Base-by-base conservation (phyloP, 2,888 invertebrate genomes). In the Bombylius major region DNA sequence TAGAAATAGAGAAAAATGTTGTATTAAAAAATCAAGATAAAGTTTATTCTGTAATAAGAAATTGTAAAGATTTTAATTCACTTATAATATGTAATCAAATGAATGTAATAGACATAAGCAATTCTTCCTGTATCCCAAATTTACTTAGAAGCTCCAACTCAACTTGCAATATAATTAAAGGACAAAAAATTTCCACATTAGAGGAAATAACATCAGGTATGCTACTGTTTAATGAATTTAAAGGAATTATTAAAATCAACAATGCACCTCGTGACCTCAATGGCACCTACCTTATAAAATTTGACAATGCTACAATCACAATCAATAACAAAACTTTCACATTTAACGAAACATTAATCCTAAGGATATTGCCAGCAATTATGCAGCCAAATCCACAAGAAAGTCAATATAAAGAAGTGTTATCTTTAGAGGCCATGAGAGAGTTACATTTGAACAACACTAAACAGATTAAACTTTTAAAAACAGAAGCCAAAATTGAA, bases 191-290 rank as follows among this genome's bases (percentile, higher is more conserved):
- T 36, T 49, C 53, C 9, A 48, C 32, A 23, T 39, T 58, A 8
- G 60, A 62, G 13, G 59, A 60, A 52, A 56, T 61, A 33, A n/a
- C 47, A 9, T 47, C 55, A 9, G 61, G 59, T 11, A 51, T 59
- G 12, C 34, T 61, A 44, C 47, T 61, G 5, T 49, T 62, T 23
- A 62, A 60, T 34, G 50, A 58, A 50, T 62, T 54, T 36, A 58
- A 56, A 14, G 14, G 13, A 45, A 45, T 51, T 33, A 34, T 13
- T 5, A 5, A 49, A 7, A 23, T 53, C 7, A 49, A 51, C 14
- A 23, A 47, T 8, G 12, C 39, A 8, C 12, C 48, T 5, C 44
- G 49, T 5, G 47, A 49, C 14, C 46, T 58, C 8, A 51, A 46
- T 11, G 57, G 52, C 14, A 50, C 53, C 9, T 56, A 53, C 47